phyloP scores from a whole-genome alignment of 2,113 vertebrate species.

The Ailuropoda melanoleuca region DNA sequence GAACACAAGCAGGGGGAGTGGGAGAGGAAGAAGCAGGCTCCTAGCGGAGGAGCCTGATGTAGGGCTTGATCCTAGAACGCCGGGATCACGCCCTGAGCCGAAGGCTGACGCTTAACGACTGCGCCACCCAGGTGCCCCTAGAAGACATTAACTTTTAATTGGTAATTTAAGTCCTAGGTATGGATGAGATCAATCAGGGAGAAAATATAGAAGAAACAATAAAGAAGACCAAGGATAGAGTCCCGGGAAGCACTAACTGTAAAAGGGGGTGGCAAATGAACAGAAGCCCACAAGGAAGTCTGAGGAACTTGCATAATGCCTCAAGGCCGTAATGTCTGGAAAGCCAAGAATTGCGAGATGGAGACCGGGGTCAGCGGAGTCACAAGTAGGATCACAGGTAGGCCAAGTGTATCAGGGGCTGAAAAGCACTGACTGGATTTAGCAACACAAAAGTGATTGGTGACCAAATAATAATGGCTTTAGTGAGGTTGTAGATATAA shows the following conservation, averaged over 20 bases:
- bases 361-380: neutral
- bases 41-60: too few relatives aligned
- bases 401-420: neutral
- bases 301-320: neutral
- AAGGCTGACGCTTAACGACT: too few relatives aligned
- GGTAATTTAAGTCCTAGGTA: neutral
- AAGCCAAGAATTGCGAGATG: neutral
- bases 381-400: neutral
- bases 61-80: too few relatives aligned
- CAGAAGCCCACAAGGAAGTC: neutral
- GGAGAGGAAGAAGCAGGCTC: too few relatives aligned
- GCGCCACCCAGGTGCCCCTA: too few relatives aligned
- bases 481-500: neutral
- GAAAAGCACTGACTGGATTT: neutral
- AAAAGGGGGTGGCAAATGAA: neutral
- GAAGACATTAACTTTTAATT: neutral
- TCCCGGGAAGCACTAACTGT: neutral
- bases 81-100: too few relatives aligned
- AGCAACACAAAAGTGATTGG: neutral
- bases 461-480: neutral
- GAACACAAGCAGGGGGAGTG: too few relatives aligned
- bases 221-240: neutral
- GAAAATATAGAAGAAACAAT: conserved; percentile 15
- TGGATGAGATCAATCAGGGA: neutral
- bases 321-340: neutral